A percentile compares a stretch with the other conserved stretches of the same genome.
Evolutionary conservation across 2,888 invertebrate species (phyloP).

Genomic region (Ferrisia virgata): DNA sequence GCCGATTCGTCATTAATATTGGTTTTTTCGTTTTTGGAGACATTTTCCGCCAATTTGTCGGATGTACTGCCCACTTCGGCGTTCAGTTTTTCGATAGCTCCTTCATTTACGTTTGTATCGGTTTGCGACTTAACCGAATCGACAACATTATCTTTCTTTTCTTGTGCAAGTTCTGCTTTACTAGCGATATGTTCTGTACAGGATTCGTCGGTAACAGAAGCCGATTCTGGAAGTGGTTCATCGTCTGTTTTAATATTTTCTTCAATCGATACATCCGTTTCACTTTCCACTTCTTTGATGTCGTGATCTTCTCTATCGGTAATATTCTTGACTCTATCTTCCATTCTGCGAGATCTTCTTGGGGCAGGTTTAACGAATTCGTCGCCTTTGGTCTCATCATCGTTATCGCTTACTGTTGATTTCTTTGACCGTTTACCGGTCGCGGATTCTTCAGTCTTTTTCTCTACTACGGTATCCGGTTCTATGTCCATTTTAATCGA

Average conservation of each 20-base stretch:
- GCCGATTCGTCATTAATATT: conserved; percentile 50
- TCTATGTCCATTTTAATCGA: not conserved
- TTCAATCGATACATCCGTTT: not conserved
- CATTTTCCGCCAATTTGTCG: conserved; percentile 50
- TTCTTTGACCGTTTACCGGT: not conserved
- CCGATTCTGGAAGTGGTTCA: conserved; percentile 47
- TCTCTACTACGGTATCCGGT: not conserved
- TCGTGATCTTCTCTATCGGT: conserved; percentile 49
- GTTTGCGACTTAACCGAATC: not conserved
- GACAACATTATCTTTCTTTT: not conserved
- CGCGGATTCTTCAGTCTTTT: not conserved
- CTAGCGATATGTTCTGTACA: conserved; percentile 31
- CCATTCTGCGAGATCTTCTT: not conserved
- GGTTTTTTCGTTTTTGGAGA: not conserved
- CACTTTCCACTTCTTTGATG: conserved; percentile 45
- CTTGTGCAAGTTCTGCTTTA: conserved; percentile 49
- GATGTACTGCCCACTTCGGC: not conserved
- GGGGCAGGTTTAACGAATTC: not conserved
- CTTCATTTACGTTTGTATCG: not conserved
- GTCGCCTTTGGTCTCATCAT: not conserved
- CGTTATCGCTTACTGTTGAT: not conserved
- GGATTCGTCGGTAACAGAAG: no score
- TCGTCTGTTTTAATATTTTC: conserved; percentile 48
- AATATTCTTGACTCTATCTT: not conserved
- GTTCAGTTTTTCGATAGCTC: not conserved